Base-by-base conservation (phyloP, 2,888 invertebrate species). In the Euzophera pinguis region DNA sequence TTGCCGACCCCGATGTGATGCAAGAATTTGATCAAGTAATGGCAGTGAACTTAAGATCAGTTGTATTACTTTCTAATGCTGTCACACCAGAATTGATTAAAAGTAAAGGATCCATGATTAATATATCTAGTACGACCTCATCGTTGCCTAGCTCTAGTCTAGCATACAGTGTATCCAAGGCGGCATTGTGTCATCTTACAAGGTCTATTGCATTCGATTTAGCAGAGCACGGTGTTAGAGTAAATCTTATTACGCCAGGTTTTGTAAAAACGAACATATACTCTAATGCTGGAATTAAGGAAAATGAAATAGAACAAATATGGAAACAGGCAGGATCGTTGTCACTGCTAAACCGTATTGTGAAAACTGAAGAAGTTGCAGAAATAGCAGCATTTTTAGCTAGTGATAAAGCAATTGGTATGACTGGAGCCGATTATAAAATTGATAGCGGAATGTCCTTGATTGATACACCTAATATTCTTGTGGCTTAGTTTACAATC, bases 131-230 rank as follows among this genome's bases (percentile, higher is more conserved):
- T 56, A 47, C 66, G 1, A 27, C 55, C 0, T 55, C 57, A 35
- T 32, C 52, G 6, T 10, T 58, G 3, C 43, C 55, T 29, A 41
- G 55, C 0, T 39, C 55, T 10, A 53, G 57, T 39, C 48, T 69
- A 32, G 59, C 65, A 8, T 96, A 96, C 71, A 83, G 86, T 57
- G 92, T 95, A 88, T 93, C 94, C 17, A 95, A 96, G 80, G 87
- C 94, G 27, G 94, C 94, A 12, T 66, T 95, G 13, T 94, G 94
- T 75, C 95, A 95, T 70, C 91, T 96, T 59, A 96, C 95, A 1
- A 85, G 92, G 65, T 94, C 93, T 71, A 81, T 91, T n/a, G 95
- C 96, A 16, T 71, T 95, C 47, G 95, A 93, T 58, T 70, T 93
- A 43, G 92, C 92, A 54, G 56, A 75, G 0, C 83, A 91, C 67